Base-by-base conservation (phyloP, 2,888 invertebrate species). In the Eumacrocentrus americanus region DNA sequence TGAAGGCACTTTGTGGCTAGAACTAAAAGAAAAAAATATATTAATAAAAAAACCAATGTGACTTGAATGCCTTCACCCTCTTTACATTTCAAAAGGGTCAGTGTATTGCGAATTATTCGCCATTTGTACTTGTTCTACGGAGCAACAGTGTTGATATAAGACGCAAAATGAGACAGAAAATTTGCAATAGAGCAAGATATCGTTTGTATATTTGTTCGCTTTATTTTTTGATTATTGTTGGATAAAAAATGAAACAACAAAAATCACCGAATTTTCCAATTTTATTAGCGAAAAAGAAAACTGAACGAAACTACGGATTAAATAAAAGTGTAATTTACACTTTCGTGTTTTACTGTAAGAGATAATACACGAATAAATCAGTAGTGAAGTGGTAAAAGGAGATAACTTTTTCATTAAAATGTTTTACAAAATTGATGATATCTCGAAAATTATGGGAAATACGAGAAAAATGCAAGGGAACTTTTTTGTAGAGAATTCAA, bases 1-100 rank as follows among this genome's bases (percentile, higher is more conserved):
- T 80, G 59, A 78, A 76, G 67, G 67, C 71, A 62, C 72, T 80
- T 71, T 81, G 80, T 72, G 64, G 48, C 40, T 60, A 53, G 53
- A 53, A 18, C 9, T 38, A 22, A 62, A 47, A 37, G 53, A 46
- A 48, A 61, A 59, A 63, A 22, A 51, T 44, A 60, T 48, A 53
- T 58, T 64, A 61, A 64, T 57, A 64, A 42, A 56, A 56, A 61
- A 40, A 54, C 44, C 1, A 44, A 50, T 16, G 25, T 34, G n/a
- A 42, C 35, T 48, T 9, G 11, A n/a, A n/a, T n/a, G n/a, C n/a
- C n/a, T n/a, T n/a, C n/a, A n/a, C n/a, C n/a, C n/a, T n/a, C n/a
- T n/a, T n/a, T n/a, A n/a, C n/a, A n/a, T n/a, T n/a, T n/a, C n/a
- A n/a, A n/a, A n/a, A n/a, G n/a, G n/a, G n/a, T n/a, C n/a, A n/a